These are phyloP conservation scores for Tetranychus piercei DNA, from an alignment of 2,888 invertebrate species.

Conservation along the genomic window DNA sequence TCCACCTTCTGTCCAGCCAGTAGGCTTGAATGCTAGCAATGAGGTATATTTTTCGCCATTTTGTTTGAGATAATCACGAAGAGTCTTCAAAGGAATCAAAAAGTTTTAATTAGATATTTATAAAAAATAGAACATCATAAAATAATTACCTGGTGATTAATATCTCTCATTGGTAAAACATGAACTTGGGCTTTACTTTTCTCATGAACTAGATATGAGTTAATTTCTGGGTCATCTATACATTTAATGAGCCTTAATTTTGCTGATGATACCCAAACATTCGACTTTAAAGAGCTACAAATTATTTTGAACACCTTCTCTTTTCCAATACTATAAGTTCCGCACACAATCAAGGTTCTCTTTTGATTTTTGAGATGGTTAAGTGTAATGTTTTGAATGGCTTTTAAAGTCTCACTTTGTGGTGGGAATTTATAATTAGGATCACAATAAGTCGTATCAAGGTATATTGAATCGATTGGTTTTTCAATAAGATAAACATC, in stretches of 20 bases:
- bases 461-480: slow-evolving; percentile 45
- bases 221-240: slow-evolving; percentile 32
- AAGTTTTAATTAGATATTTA: not conserved
- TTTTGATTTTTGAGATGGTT: slow-evolving; percentile 35
- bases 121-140: slow-evolving; percentile 19
- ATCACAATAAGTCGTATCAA: slow-evolving; percentile 58
- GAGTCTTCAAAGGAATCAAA: slow-evolving; percentile 35
- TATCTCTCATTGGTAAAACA: slow-evolving; percentile 46
- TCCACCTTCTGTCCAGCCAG: slow-evolving; percentile 47
- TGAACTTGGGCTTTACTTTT: slow-evolving; percentile 45
- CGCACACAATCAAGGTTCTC: slow-evolving; percentile 42
- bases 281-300: slow-evolving; percentile 43
- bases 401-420: slow-evolving; percentile 45
- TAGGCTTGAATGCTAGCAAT: slow-evolving; percentile 51
- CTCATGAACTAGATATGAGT: slow-evolving; percentile 32
- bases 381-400: slow-evolving; percentile 34
- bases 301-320: slow-evolving; percentile 38
- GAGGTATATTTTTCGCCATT: slow-evolving; percentile 40
- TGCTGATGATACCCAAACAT: slow-evolving; percentile 47
- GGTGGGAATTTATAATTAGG: slow-evolving; percentile 46
- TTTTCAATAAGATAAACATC: slow-evolving; percentile 44
- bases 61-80: slow-evolving; percentile 42
- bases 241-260: slow-evolving; percentile 41
- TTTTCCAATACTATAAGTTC: slow-evolving; percentile 52
- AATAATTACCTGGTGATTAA: slow-evolving; percentile 41